A percentile compares a stretch with the other conserved stretches of the same genome.
phyloP scores from a whole-genome alignment of 2,888 invertebrate species.

The Conistra vaccinii region DNA sequence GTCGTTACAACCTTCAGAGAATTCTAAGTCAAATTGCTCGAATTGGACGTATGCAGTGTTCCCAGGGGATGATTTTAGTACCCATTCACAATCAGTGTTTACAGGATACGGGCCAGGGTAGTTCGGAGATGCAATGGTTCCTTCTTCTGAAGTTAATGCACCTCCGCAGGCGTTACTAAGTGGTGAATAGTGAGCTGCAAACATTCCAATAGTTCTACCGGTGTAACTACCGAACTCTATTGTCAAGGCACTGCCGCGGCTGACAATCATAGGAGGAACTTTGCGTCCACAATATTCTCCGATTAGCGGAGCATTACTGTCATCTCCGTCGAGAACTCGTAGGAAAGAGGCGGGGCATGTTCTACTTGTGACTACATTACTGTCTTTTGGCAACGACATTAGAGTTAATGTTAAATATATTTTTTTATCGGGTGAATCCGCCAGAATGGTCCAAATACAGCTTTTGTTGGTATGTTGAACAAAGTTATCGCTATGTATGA shows the following conservation, averaged over 20 bases:
- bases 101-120: conserved; percentile 94
- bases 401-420: conserved; percentile 93
- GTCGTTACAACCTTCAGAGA: conserved; percentile 94
- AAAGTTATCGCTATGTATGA: conserved; percentile 84
- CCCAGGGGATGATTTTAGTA: conserved; percentile 89
- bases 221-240: conserved; percentile 82
- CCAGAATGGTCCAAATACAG: conserved; percentile 94
- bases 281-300: conserved; percentile 92
- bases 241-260: conserved; percentile 92
- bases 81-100: conserved; percentile 94
- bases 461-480: conserved; percentile 80
- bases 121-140: conserved; percentile 95
- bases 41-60: conserved; percentile 93
- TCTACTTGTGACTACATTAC: conserved; percentile 72
- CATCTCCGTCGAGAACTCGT: conserved; percentile 93
- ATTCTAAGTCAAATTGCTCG: conserved; percentile 92
- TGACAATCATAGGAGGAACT: conserved; percentile 92
- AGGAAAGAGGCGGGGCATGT: conserved; percentile 81
- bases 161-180: conserved; percentile 95
- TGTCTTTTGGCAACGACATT: conserved; percentile 83
- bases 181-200: conserved; percentile 85
- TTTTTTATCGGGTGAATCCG: conserved; percentile 90
- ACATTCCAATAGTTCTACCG: conserved; percentile 75
- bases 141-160: conserved; percentile 92
- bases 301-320: conserved; percentile 91